A percentile compares a stretch with the other conserved stretches of the same genome.
These are phyloP conservation scores for Romanogobio albipinnatus DNA, from an alignment of 2,113 vertebrate genomes.

Conservation along the genomic window DNA sequence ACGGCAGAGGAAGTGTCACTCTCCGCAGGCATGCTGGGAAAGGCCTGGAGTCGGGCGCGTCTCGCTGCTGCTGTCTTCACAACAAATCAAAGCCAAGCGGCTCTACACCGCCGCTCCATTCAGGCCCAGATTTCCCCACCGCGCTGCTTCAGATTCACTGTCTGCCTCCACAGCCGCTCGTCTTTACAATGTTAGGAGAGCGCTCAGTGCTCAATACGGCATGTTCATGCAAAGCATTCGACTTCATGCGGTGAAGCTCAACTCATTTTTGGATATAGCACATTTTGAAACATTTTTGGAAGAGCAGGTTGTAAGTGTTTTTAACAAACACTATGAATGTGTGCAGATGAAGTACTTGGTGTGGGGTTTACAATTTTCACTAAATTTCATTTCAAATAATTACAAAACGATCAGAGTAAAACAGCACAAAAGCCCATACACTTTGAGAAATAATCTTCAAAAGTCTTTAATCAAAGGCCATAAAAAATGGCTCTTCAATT, in stretches of 20 bases:
- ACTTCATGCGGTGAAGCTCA: not conserved
- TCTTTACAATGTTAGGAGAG: too few species aligned
- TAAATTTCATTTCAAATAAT: too few species aligned
- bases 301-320: not conserved
- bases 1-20: constrained; percentile 66
- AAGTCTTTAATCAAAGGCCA: too few species aligned
- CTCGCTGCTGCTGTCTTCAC: constrained; percentile 72
- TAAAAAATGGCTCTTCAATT: too few species aligned
- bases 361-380: too few species aligned
- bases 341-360: too few species aligned
- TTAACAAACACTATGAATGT: not conserved
- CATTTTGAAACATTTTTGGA: not conserved
- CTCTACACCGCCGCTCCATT: constrained; percentile 4
- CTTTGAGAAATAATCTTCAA: too few species aligned
- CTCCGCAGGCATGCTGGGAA: constrained; percentile 68
- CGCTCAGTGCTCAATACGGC: too few species aligned
- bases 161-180: not conserved
- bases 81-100: constrained; percentile 71
- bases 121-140: constrained; percentile 11
- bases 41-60: constrained; percentile 74
- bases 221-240: not conserved
- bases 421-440: too few species aligned
- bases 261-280: not conserved
- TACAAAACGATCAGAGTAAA: too few species aligned
- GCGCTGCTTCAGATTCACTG: not conserved